These are phyloP conservation scores for Salvator merianae DNA, from an alignment of 2,113 vertebrate species.

Conservation along the genomic window DNA sequence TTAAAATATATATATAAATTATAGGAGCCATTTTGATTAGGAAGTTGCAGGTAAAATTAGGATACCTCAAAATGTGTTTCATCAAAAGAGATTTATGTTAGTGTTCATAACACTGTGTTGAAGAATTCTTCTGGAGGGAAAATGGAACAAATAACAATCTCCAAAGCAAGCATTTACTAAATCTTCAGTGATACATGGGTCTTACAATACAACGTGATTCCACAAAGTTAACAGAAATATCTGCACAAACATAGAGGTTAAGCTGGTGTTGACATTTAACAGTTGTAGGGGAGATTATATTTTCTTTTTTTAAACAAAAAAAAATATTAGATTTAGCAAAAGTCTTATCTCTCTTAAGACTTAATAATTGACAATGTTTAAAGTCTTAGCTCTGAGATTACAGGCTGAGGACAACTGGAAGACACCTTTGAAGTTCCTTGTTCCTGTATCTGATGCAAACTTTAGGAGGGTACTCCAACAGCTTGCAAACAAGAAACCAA, in stretches of 20 bases:
- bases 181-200: background rate
- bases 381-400: conserved; percentile 12
- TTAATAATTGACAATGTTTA: conserved; percentile 20
- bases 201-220: background rate
- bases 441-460: background rate
- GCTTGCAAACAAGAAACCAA: background rate
- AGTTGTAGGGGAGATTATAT: background rate
- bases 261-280: conserved; percentile 14
- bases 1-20: background rate
- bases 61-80: background rate
- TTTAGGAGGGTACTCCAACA: conserved; percentile 5
- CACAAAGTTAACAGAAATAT: background rate
- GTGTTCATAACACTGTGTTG: background rate
- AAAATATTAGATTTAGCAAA: conserved; percentile 2
- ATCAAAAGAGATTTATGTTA: background rate
- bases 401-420: background rate
- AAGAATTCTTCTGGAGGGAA: background rate
- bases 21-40: no score
- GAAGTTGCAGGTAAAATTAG: no score
- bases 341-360: background rate
- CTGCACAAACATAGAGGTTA: conserved; percentile 7
- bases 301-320: background rate
- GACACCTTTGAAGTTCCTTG: conserved; percentile 20
- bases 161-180: background rate
- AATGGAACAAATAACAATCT: background rate